A percentile compares a stretch with the other conserved stretches of the same genome.
phyloP scores from a whole-genome alignment of 2,888 invertebrate genomes.

The Drosophila fulvimacula region DNA sequence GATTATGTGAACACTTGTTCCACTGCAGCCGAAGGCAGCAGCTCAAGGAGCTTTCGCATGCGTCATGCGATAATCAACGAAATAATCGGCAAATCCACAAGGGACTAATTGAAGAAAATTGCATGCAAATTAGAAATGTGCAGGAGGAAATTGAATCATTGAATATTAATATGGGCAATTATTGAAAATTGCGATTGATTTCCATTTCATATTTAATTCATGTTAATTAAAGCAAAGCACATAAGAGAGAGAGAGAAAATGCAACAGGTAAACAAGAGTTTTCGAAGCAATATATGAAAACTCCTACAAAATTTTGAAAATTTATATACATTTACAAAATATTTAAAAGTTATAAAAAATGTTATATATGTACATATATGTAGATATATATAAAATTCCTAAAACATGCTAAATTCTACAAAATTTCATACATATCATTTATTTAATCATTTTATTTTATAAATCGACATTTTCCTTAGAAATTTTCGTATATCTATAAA shows the following conservation, averaged over 20 bases:
- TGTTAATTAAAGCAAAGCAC: background rate
- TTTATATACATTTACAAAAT: no score
- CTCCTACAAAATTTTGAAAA: background rate
- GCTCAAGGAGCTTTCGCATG: slow-evolving; percentile 14
- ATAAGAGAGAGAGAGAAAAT: no score
- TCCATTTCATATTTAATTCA: background rate
- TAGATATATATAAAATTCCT: no score
- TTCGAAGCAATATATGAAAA: background rate
- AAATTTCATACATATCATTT: no score
- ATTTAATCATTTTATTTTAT: no score
- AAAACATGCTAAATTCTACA: no score
- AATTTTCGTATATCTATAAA: background rate
- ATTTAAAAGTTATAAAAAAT: no score
- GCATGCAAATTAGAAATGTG: background rate
- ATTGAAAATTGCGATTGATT: background rate
- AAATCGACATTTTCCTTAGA: no score
- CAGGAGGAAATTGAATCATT: background rate
- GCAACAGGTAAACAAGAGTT: slow-evolving; percentile 4
- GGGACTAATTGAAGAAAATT: background rate
- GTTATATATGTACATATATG: no score
- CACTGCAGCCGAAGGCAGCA: background rate
- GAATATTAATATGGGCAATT: background rate
- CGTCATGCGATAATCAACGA: slow-evolving; percentile 24
- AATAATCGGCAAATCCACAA: background rate
- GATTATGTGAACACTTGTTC: slow-evolving; percentile 20